These are phyloP conservation scores for Odobenus rosmarus DNA, from an alignment of 2,113 vertebrate species.

Conservation along the genomic window DNA sequence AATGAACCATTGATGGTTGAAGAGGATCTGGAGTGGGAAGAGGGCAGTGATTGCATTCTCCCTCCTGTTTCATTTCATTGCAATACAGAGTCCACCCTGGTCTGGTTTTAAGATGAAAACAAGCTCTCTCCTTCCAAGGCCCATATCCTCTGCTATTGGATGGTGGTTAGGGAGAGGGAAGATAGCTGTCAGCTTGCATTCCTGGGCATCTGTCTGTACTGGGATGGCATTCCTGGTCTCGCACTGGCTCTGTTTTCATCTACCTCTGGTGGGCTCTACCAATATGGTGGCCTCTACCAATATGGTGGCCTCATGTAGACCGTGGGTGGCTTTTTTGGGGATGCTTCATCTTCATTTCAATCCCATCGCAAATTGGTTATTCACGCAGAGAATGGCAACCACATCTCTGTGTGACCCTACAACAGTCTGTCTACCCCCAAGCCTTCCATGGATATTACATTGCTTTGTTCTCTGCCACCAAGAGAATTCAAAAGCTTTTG, in stretches of 20 bases:
- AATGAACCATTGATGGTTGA: not conserved
- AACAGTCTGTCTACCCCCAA: not conserved
- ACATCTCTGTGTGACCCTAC: not conserved
- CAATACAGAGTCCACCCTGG: not conserved
- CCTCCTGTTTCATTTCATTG: not conserved
- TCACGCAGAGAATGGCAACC: not conserved
- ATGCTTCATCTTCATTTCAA: not conserved
- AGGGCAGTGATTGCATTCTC: not conserved
- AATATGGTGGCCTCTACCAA: not conserved
- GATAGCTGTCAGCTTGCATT: not conserved
- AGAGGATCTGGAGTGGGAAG: not conserved
- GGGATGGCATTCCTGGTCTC: not conserved
- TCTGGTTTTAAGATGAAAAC: not conserved
- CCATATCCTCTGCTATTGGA: not conserved
- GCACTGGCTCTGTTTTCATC: not conserved
- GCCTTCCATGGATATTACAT: not conserved
- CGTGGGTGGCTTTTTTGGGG: not conserved
- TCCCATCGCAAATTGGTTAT: not conserved
- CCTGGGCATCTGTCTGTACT: not conserved
- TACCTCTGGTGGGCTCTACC: too few relatives aligned
- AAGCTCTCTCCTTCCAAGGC: not conserved
- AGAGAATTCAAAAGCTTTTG: not conserved
- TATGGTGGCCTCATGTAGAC: not conserved
- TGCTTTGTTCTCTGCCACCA: not conserved
- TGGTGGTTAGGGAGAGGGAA: not conserved